Conservation (phyloP, 2,797 vertebrate species). For the Sebastes alutus region DNA sequence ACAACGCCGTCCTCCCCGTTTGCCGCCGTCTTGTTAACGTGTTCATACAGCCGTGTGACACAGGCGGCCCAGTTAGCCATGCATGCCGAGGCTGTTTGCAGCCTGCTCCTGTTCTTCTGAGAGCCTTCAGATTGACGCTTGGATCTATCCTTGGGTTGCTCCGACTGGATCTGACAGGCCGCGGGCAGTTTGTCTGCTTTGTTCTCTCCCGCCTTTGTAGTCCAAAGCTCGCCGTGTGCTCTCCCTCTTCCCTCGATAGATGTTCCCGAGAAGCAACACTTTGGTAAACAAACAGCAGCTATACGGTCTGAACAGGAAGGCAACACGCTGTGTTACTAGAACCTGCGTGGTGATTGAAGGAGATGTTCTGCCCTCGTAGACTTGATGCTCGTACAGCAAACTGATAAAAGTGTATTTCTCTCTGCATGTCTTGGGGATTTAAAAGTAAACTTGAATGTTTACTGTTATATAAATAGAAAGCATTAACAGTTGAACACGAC, state of each 20-base stretch:
- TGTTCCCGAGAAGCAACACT: constrained; percentile 9
- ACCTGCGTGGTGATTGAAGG: neutral
- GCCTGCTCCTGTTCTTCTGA: constrained; percentile 28
- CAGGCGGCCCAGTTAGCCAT: constrained; percentile 61
- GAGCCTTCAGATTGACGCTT: constrained; percentile 49
- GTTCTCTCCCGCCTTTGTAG: constrained; percentile 49
- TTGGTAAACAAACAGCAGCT: constrained; percentile 21
- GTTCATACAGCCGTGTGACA: constrained; percentile 61
- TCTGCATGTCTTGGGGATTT: neutral
- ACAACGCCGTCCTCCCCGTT: constrained; percentile 31
- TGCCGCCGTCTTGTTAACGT: constrained; percentile 56
- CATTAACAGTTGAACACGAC: constrained; percentile 1
- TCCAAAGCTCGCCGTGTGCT: constrained; percentile 20
- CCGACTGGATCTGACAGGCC: constrained; percentile 60
- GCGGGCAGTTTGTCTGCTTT: constrained; percentile 52
- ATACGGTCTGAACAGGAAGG: neutral
- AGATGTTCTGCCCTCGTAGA: constrained; percentile 3
- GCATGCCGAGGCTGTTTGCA: constrained; percentile 56
- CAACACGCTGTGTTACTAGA: constrained; percentile 19
- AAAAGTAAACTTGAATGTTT: neutral
- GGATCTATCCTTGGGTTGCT: constrained; percentile 39
- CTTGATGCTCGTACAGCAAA: neutral
- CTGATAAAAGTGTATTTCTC: neutral
- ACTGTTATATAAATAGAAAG: neutral
- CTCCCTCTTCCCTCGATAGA: constrained; percentile 17